Evolutionary conservation across 92 coral and sea anemone species (phyloP).

Genomic region (Blastomussa wellsi): DNA sequence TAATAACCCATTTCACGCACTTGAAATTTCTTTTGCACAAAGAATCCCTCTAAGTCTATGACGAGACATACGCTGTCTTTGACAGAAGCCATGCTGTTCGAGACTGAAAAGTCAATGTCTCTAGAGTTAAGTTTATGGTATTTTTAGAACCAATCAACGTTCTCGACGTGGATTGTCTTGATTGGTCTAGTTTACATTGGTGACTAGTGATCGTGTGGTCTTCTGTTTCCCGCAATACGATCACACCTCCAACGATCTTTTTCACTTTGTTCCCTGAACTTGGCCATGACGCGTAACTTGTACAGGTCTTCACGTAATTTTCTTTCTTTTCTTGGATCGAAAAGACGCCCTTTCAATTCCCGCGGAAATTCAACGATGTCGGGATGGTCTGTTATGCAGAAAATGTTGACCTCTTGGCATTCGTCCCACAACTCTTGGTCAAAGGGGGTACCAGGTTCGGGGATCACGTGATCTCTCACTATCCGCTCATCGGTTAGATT

Average conservation of each 20-base stretch:
- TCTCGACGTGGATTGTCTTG: neutral
- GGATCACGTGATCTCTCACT: too few relatives aligned
- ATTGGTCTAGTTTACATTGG: neutral
- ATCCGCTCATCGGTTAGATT: too few relatives aligned
- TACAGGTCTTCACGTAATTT: too few relatives aligned
- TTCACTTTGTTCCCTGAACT: too few relatives aligned
- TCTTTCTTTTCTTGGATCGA: too few relatives aligned
- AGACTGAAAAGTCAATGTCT: neutral
- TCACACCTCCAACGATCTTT: neutral
- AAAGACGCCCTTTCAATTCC: too few relatives aligned
- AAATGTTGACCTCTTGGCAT: neutral
- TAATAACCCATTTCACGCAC: constrained; percentile 13
- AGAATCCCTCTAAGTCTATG: constrained; percentile 2
- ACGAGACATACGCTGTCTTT: constrained; percentile 4
- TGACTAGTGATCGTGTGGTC: neutral
- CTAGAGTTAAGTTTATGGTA: neutral
- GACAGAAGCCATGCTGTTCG: neutral
- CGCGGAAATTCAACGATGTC: neutral
- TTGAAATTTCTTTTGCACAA: constrained; percentile 16
- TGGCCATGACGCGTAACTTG: too few relatives aligned
- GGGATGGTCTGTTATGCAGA: neutral
- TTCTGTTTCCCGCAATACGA: neutral
- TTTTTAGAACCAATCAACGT: neutral
- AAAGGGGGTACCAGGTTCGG: neutral
- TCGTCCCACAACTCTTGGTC: neutral